Evolutionary conservation across 2,888 invertebrate genomes (phyloP).

Genomic region (Branchipolynoe longqiensis): DNA sequence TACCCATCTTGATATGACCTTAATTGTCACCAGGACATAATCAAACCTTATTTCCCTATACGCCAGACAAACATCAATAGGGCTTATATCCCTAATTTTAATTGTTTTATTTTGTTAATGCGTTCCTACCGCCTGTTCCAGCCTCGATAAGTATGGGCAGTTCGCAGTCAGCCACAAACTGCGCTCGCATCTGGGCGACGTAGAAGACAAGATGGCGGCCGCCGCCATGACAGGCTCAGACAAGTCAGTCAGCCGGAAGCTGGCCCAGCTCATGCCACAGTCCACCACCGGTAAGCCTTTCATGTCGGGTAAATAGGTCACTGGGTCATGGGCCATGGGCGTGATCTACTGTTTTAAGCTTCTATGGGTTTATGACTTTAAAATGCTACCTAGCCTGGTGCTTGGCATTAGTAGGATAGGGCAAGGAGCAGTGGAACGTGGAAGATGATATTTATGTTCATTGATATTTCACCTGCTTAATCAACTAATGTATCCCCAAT

Average conservation of each 20-base stretch:
- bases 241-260: conserved; percentile 67
- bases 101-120: neutral
- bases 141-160: conserved; percentile 71
- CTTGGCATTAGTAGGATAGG: too few relatives aligned
- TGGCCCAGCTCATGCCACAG: conserved; percentile 66
- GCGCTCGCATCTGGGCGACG: conserved; percentile 74
- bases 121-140: conserved; percentile 64
- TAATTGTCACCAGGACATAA: too few relatives aligned
- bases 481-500: too few relatives aligned
- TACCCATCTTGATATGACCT: too few relatives aligned
- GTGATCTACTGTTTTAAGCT: too few relatives aligned
- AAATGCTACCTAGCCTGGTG: neutral
- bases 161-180: conserved; percentile 75
- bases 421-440: too few relatives aligned
- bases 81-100: neutral
- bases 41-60: too few relatives aligned
- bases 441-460: too few relatives aligned
- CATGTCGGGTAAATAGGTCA: too few relatives aligned
- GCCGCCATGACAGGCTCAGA: conserved; percentile 73
- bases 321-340: too few relatives aligned
- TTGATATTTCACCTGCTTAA: too few relatives aligned
- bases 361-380: neutral
- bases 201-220: conserved; percentile 76
- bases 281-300: conserved; percentile 60
- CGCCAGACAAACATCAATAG: too few relatives aligned